phyloP scores from a whole-genome alignment of 1,140 invertebrate genomes.

The Hydropsyche tenuis region DNA sequence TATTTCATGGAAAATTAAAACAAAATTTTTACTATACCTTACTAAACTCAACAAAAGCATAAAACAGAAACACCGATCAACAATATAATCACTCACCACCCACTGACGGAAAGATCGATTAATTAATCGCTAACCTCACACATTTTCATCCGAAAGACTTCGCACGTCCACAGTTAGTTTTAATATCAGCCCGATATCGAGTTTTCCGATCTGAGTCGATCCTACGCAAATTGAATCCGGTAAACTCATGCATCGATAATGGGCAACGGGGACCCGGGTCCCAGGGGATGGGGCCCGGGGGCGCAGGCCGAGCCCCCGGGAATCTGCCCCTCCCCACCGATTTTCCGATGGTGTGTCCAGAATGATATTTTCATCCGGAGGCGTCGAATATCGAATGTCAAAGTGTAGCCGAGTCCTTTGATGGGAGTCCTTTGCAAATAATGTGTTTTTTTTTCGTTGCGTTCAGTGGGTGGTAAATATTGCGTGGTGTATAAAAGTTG shows the following conservation, averaged over 20 bases:
- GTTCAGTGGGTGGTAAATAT: too few species aligned
- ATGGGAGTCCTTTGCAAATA: not conserved
- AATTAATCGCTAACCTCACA: too few species aligned
- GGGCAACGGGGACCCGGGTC: not conserved
- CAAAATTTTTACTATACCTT: too few species aligned
- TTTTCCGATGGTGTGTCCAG: not conserved
- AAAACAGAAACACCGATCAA: too few species aligned
- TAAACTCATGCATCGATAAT: constrained; percentile 43
- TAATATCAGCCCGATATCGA: constrained; percentile 18
- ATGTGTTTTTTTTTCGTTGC: not conserved
- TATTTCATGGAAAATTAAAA: too few species aligned
- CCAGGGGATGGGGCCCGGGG: not conserved
- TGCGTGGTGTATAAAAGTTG: too few species aligned
- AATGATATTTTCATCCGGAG: constrained; percentile 15
- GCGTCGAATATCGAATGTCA: constrained; percentile 11
- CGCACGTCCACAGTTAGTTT: constrained; percentile 1
- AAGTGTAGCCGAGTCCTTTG: constrained; percentile 9
- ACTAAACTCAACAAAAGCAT: too few species aligned
- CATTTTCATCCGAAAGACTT: too few species aligned
- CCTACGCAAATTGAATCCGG: constrained; percentile 44
- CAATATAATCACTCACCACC: too few species aligned
- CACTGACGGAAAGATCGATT: too few species aligned
- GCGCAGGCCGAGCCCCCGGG: not conserved
- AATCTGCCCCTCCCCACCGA: not conserved
- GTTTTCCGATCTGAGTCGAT: constrained; percentile 31